A percentile compares a stretch with the other conserved stretches of the same genome.
These are phyloP conservation scores for Pipistrellus nathusii DNA, from an alignment of 2,797 vertebrate species.

Conservation along the genomic window DNA sequence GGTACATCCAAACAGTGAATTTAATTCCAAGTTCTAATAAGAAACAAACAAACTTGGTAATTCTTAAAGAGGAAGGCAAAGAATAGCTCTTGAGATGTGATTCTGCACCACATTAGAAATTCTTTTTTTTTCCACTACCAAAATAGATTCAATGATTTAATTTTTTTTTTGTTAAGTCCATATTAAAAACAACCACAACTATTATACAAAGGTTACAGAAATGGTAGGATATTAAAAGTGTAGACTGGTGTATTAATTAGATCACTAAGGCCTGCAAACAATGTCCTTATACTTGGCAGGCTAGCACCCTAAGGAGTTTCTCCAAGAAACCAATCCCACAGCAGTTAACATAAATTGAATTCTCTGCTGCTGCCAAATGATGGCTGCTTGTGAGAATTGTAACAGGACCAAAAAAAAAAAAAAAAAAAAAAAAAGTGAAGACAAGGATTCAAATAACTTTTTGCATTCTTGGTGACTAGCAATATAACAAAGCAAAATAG, in stretches of 20 bases:
- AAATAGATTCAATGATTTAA: conserved; percentile 61
- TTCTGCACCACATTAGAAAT: conserved; percentile 70
- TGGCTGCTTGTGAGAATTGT: not conserved
- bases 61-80: conserved; percentile 69
- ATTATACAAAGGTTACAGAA: conserved; percentile 62
- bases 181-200: conserved; percentile 47
- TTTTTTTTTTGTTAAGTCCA: not conserved
- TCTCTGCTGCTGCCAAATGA: conserved; percentile 54
- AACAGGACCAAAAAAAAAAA: not conserved
- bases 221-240: conserved; percentile 16
- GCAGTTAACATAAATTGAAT: conserved; percentile 48
- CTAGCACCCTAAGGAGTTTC: conserved; percentile 23
- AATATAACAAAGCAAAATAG: conserved; percentile 26
- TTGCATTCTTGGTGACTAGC: conserved; percentile 12
- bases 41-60: conserved; percentile 56
- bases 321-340: conserved; percentile 49
- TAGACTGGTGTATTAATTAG: conserved; percentile 17
- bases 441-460: conserved; percentile 16
- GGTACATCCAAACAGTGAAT: conserved; percentile 19
- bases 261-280: conserved; percentile 29
- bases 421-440: conserved; percentile 30
- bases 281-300: conserved; percentile 7
- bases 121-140: conserved; percentile 70
- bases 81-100: conserved; percentile 64
- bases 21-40: conserved; percentile 60